Conservation (phyloP, 2,797 vertebrate species). For the Sciaenops ocellatus region DNA sequence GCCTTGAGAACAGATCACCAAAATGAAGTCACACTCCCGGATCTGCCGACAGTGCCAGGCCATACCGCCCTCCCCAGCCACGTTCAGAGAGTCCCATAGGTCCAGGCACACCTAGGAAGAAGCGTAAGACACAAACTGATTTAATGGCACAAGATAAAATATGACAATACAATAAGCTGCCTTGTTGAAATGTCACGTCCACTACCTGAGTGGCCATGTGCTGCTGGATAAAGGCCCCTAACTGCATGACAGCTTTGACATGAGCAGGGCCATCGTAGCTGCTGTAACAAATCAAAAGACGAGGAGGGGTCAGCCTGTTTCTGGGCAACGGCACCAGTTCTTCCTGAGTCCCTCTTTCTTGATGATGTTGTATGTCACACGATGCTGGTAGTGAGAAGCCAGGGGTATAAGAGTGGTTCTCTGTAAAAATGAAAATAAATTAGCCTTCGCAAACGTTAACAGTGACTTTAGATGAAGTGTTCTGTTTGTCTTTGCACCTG, state of each 20-base stretch:
- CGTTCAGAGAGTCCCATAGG: conserved; percentile 83
- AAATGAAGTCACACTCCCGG: conserved; percentile 82
- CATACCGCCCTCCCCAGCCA: conserved; percentile 81
- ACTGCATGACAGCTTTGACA: conserved; percentile 79
- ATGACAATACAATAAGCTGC: not conserved
- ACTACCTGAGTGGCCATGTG: conserved; percentile 86
- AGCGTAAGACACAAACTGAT: not conserved
- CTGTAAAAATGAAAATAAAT: not conserved
- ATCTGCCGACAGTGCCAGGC: conserved; percentile 83
- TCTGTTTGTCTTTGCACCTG: conserved; percentile 64
- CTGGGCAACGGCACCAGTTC: conserved; percentile 53
- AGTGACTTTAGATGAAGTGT: not conserved
- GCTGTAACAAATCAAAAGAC: conserved; percentile 87
- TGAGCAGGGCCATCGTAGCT: conserved; percentile 81
- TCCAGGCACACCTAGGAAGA: conserved; percentile 84
- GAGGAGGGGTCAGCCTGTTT: conserved; percentile 70
- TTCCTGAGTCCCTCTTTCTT: conserved; percentile 56
- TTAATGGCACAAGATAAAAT: too few species aligned
- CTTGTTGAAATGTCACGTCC: not conserved
- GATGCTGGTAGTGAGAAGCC: not conserved
- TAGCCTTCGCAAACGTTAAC: not conserved
- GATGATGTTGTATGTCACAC: conserved; percentile 45
- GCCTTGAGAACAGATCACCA: conserved; percentile 85
- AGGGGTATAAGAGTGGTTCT: not conserved
- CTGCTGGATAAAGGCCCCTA: conserved; percentile 85